A percentile compares a stretch with the other conserved stretches of the same genome.
Conservation (phyloP, 2,888 invertebrate species). For the Spialia ferax region DNA sequence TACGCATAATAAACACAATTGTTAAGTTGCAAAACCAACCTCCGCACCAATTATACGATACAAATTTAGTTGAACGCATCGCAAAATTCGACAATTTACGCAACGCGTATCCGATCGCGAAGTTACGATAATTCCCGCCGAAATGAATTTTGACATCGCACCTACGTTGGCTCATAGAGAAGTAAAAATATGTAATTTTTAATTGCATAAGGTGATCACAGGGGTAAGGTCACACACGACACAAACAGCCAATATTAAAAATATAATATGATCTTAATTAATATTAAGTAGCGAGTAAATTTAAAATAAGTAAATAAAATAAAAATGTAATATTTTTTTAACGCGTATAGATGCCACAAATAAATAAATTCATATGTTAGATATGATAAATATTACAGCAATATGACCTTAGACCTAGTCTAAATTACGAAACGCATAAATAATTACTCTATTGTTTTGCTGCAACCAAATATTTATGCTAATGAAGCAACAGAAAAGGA, state of each 20-base stretch:
- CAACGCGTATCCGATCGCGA: slow-evolving; percentile 37
- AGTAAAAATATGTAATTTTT: slow-evolving; percentile 28
- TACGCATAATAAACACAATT: slow-evolving; percentile 31
- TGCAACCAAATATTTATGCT: slow-evolving; percentile 35
- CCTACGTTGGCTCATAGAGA: too few species aligned
- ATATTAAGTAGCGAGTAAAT: neutral
- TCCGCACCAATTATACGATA: slow-evolving; percentile 38
- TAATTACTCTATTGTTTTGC: slow-evolving; percentile 38
- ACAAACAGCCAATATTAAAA: slow-evolving; percentile 21
- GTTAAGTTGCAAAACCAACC: slow-evolving; percentile 25
- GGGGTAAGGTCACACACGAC: slow-evolving; percentile 30
- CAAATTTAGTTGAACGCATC: slow-evolving; percentile 40
- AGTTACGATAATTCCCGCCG: slow-evolving; percentile 36
- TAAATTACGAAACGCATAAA: slow-evolving; percentile 14
- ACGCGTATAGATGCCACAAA: neutral
- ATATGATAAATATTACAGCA: neutral
- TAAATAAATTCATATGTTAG: too few species aligned
- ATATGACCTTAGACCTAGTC: slow-evolving; percentile 10
- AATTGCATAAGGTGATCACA: slow-evolving; percentile 11
- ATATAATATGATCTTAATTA: neutral
- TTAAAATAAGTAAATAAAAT: too few species aligned
- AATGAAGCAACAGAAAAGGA: slow-evolving; percentile 26
- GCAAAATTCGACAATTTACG: slow-evolving; percentile 41
- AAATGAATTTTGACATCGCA: slow-evolving; percentile 37
- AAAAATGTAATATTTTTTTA: neutral